These are phyloP conservation scores for Trisateles emortualis DNA, from an alignment of 2,888 invertebrate species.

Conservation along the genomic window DNA sequence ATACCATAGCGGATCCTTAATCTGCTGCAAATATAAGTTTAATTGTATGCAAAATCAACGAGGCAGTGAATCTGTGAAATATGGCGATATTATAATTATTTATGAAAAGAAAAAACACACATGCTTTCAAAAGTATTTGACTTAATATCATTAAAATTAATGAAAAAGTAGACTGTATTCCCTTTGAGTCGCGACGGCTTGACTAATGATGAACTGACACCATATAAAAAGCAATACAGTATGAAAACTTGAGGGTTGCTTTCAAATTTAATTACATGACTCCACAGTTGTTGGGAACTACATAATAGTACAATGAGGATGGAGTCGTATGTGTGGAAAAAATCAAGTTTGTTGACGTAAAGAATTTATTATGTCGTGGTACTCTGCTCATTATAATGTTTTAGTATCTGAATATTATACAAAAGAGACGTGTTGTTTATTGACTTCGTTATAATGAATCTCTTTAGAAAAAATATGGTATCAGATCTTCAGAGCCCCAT, in stretches of 20 bases:
- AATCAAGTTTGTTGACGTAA: conserved; percentile 7
- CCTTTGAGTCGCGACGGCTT: conserved; percentile 27
- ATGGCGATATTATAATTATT: neutral
- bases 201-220: conserved; percentile 39
- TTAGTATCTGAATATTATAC: neutral
- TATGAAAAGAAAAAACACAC: conserved; percentile 1
- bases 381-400: neutral
- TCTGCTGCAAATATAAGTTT: too few species aligned
- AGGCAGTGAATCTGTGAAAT: too few species aligned
- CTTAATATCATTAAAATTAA: conserved; percentile 48
- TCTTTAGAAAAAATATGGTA: too few species aligned
- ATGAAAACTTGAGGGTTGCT: conserved; percentile 21
- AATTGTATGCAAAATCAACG: too few species aligned
- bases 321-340: conserved; percentile 13
- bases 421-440: too few species aligned
- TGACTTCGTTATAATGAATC: too few species aligned
- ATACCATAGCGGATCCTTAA: too few species aligned
- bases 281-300: conserved; percentile 10
- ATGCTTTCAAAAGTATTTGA: conserved; percentile 3
- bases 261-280: conserved; percentile 40
- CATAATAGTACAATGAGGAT: conserved; percentile 12
- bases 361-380: conserved; percentile 15
- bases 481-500: too few species aligned
- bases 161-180: conserved; percentile 27
- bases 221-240: conserved; percentile 23